Conservation (phyloP, 1,140 invertebrate genomes). For the Chlorops oryzae region DNA sequence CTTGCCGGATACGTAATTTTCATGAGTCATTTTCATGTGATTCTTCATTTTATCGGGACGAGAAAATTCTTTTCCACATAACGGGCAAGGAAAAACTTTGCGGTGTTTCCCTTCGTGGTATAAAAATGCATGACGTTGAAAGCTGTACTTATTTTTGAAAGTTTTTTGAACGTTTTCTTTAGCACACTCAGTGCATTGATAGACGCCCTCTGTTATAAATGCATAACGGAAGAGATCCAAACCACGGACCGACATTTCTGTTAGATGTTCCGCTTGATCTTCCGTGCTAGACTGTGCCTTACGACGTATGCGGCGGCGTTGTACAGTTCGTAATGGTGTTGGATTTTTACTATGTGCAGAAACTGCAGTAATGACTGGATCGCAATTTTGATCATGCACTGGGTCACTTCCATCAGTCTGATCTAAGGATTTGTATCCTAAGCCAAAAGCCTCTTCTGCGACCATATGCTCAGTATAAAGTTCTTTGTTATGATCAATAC, state of each 20-base stretch:
- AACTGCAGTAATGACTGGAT: too few relatives aligned
- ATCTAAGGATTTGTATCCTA: too few relatives aligned
- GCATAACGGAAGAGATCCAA: conserved; percentile 84
- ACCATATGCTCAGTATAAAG: too few relatives aligned
- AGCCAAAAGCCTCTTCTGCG: too few relatives aligned
- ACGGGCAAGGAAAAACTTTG: conserved; percentile 86
- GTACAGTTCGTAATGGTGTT: conserved; percentile 48
- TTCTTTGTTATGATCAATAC: too few relatives aligned
- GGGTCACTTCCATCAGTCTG: too few relatives aligned
- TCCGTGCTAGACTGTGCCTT: conserved; percentile 70
- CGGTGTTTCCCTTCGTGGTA: conserved; percentile 86
- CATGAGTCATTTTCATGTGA: conserved; percentile 85
- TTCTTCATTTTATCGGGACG: conserved; percentile 91
- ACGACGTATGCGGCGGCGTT: conserved; percentile 62
- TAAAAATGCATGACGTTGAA: conserved; percentile 85
- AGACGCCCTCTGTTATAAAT: conserved; percentile 78
- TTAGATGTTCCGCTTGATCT: conserved; percentile 77
- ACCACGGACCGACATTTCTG: conserved; percentile 84
- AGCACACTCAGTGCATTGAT: conserved; percentile 85
- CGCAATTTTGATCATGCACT: too few relatives aligned
- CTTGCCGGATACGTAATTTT: conserved; percentile 78
- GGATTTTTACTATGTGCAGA: too few relatives aligned
- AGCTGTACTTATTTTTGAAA: conserved; percentile 91
- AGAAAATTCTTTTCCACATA: conserved; percentile 84
- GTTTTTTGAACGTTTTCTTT: conserved; percentile 85